Conservation (phyloP, 2,888 invertebrate genomes). For the Drosophila birchii region DNA sequence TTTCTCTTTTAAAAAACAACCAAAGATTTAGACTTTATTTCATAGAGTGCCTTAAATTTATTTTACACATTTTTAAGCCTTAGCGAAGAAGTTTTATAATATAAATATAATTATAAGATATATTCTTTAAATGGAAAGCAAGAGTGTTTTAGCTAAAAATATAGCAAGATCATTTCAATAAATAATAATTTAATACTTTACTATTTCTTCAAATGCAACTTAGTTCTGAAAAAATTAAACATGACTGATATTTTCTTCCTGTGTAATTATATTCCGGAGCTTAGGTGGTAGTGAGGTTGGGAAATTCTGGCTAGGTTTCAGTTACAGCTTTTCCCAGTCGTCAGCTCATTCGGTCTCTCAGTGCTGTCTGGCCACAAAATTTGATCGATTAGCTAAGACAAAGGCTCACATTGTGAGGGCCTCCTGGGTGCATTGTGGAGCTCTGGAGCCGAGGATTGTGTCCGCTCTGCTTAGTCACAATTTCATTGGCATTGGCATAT, state of each 20-base stretch:
- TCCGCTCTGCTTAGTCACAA: constrained; percentile 43
- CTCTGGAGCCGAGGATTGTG: constrained; percentile 29
- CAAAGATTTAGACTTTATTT: background rate
- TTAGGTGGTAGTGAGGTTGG: constrained; percentile 4
- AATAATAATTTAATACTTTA: background rate
- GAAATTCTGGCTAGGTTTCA: constrained; percentile 17
- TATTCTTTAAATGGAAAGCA: too few species aligned
- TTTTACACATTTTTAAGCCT: too few species aligned
- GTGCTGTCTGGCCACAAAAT: constrained; percentile 67
- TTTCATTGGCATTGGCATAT: constrained; percentile 54
- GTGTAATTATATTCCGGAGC: constrained; percentile 4
- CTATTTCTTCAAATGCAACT: background rate
- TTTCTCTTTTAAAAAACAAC: background rate
- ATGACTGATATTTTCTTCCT: background rate
- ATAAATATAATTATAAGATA: background rate
- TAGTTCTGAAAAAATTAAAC: background rate
- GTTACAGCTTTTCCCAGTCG: constrained; percentile 45
- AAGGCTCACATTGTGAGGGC: constrained; percentile 68
- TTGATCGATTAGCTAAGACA: constrained; percentile 80
- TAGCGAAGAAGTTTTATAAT: background rate
- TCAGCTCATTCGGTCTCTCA: constrained; percentile 17
- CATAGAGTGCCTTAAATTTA: background rate
- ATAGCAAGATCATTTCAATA: background rate
- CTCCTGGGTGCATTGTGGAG: constrained; percentile 54
- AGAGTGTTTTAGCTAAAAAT: background rate